A percentile compares a stretch with the other conserved stretches of the same genome.
phyloP scores from a whole-genome alignment of 2,797 vertebrate genomes.

The Typhlichthys subterraneus region DNA sequence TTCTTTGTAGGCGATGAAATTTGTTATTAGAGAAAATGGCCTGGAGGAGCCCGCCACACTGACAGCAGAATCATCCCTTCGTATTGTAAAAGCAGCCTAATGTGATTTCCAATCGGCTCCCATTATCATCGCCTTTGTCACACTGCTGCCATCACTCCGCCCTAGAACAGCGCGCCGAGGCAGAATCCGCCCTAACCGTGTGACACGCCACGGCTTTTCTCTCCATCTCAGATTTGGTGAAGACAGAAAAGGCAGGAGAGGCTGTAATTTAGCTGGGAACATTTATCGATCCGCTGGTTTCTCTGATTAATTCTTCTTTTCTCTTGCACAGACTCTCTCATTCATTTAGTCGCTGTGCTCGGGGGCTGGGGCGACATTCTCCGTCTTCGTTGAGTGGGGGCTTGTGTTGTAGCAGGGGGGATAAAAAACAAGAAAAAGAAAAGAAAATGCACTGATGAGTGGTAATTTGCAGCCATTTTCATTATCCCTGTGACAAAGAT shows the following conservation, averaged over 20 bases:
- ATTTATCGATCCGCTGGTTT: slow-evolving; percentile 32
- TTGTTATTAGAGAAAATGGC: slow-evolving; percentile 25
- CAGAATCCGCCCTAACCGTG: slow-evolving; percentile 4
- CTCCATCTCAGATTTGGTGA: slow-evolving; percentile 4
- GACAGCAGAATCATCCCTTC: slow-evolving; percentile 21
- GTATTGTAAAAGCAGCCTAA: background rate
- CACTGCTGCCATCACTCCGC: slow-evolving; percentile 11
- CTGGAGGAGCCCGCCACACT: background rate
- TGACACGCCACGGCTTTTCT: slow-evolving; percentile 5
- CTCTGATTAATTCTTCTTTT: slow-evolving; percentile 35
- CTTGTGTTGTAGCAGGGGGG: background rate
- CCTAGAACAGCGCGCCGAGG: background rate
- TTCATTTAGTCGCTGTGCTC: slow-evolving; percentile 30
- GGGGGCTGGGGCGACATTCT: slow-evolving; percentile 1
- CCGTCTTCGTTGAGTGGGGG: background rate
- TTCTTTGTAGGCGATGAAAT: slow-evolving; percentile 11
- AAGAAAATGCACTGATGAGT: background rate
- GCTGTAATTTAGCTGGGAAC: slow-evolving; percentile 30
- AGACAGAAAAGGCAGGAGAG: slow-evolving; percentile 15
- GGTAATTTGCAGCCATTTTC: background rate
- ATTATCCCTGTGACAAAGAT: background rate
- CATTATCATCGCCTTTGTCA: slow-evolving; percentile 35
- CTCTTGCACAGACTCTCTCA: slow-evolving; percentile 15
- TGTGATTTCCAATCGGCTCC: slow-evolving; percentile 25
- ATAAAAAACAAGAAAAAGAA: background rate